Base-by-base conservation (phyloP, 2,797 vertebrate genomes). In the Chelonia mydas region DNA sequence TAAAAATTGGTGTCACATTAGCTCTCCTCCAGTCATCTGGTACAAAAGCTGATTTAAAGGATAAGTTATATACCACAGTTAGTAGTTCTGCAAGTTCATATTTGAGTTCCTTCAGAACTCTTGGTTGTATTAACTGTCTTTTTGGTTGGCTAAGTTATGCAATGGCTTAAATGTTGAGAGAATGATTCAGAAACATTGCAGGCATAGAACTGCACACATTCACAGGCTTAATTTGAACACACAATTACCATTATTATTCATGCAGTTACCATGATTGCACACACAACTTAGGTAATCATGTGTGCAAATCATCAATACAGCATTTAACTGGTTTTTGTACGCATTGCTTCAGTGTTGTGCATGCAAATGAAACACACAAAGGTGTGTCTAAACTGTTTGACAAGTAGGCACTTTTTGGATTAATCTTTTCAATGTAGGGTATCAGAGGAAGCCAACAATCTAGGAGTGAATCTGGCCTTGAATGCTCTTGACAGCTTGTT, bases 81-180 rank as follows among this genome's bases (percentile, higher is more conserved):
- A 37, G 17, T 72, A 72, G 68, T 72, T 72, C 11, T 41, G n/a
- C 68, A 72, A 41, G 37, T 72, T 72, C n/a, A 41, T 72, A 72
- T 72, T 25, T 72, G 19, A 23, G 68, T 72, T 41, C 68, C 37
- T 72, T 41, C 68, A 41, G 68, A 72, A 72, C n/a, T 41, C 19
- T 68, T 68, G 8, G 27, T 77, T 81, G 53, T 88, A 80, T 47
- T 81, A 77, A 86, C 77, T 16, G 3, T 80, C 91, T 90, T 2
- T 80, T 5, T 7, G 91, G 93, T 84, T 95, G 80, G 51, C 55
- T 86, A 90, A 81, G 54, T 90, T 90, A 51, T 89, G 79, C 95
- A 95, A 72, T 80, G 83, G 72, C 87, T 96, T 28, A 77, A 77
- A 77, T 4, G 92, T 94, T 82, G 65, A 87, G 92, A 95, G 79